A percentile compares a stretch with the other conserved stretches of the same genome.
Evolutionary conservation across 1,140 invertebrate genomes (phyloP).

Genomic region (Pseudoatta argentina): DNA sequence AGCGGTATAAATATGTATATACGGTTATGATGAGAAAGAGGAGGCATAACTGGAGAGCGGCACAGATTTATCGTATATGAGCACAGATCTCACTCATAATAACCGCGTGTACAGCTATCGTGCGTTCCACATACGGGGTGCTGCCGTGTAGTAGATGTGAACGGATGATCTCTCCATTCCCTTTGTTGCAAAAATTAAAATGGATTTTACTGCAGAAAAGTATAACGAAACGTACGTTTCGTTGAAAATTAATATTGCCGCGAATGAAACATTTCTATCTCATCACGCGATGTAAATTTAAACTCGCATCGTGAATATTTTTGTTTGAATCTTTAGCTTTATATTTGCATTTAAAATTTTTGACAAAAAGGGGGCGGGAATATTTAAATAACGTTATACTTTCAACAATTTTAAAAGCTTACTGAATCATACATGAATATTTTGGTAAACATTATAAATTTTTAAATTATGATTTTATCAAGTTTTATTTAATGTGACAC

Average conservation of each 20-base stretch:
- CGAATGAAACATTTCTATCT: neutral
- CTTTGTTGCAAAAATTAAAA: neutral
- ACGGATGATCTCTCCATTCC: too few species aligned
- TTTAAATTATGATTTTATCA: neutral
- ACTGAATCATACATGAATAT: neutral
- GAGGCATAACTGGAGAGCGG: slow-evolving; percentile 77
- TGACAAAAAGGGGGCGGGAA: neutral
- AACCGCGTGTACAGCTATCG: slow-evolving; percentile 77
- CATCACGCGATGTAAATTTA: slow-evolving; percentile 10
- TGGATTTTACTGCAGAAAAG: neutral
- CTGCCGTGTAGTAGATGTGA: neutral
- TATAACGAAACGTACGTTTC: neutral
- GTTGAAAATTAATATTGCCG: slow-evolving; percentile 26
- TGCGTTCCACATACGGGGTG: slow-evolving; percentile 76
- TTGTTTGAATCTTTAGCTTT: neutral
- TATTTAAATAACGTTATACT: neutral
- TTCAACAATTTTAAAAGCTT: neutral
- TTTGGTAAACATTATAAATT: neutral
- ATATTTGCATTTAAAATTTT: slow-evolving; percentile 6
- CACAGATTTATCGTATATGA: slow-evolving; percentile 80
- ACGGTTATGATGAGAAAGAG: slow-evolving; percentile 64
- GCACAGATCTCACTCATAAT: slow-evolving; percentile 78
- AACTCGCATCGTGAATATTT: neutral
- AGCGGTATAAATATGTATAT: slow-evolving; percentile 70
- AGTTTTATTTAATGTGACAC: neutral